Percentiles rank a stretch among this genome's conserved stretches.
phyloP scores from a whole-genome alignment of 2,888 invertebrate species.

The Nephrotoma flavescens region DNA sequence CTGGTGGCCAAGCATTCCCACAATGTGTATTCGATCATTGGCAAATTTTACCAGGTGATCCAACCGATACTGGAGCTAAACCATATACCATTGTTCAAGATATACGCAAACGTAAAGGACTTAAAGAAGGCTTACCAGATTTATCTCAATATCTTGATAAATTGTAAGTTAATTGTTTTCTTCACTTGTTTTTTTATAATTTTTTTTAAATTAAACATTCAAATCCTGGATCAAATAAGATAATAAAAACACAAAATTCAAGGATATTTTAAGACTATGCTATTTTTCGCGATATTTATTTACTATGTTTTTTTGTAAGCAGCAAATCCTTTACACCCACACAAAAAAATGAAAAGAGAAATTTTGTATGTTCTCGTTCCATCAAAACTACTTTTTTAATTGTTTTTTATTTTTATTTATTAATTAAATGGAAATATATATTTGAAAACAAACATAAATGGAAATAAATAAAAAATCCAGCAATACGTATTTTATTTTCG shows the following conservation, averaged over 20 bases:
- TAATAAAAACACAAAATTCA: neutral
- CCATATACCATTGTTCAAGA: conserved; percentile 74
- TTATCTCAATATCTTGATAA: conserved; percentile 94
- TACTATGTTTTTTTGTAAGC: conserved; percentile 1
- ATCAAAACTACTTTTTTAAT: neutral
- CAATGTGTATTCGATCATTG: conserved; percentile 99
- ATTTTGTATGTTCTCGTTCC: neutral
- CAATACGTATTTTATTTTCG: neutral
- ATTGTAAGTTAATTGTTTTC: conserved; percentile 52
- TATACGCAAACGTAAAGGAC: conserved; percentile 96
- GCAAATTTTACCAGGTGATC: conserved; percentile 95
- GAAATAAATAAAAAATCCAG: neutral
- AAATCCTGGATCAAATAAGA: neutral
- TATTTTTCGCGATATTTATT: neutral
- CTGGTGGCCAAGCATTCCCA: conserved; percentile 99
- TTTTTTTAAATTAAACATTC: neutral
- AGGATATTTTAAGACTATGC: neutral
- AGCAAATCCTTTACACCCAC: neutral
- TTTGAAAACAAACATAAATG: neutral
- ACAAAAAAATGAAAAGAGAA: neutral
- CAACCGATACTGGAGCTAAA: conserved; percentile 60
- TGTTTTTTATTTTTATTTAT: neutral
- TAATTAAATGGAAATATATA: neutral
- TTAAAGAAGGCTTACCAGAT: conserved; percentile 95
- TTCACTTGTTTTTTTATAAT: neutral